Percentiles rank a stretch among this genome's conserved stretches.
Evolutionary conservation across 2,888 invertebrate genomes (phyloP).

Genomic region (Elysia crispata): DNA sequence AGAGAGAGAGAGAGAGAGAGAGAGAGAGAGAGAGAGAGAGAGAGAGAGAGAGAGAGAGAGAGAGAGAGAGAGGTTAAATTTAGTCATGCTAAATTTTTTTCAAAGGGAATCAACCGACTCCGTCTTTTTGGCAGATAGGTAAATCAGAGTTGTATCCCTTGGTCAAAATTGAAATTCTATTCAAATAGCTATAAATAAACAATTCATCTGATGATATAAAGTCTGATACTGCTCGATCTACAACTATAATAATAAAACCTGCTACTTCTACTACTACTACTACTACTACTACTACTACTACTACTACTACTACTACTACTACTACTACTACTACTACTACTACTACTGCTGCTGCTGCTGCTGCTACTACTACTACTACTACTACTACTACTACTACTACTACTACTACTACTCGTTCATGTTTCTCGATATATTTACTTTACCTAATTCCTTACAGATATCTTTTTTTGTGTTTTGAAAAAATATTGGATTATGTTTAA

Average conservation of each 20-base stretch:
- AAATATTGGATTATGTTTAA: no score
- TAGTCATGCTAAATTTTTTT: no score
- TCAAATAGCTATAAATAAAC: no score
- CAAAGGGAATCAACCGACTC: no score
- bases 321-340: conserved; percentile 39
- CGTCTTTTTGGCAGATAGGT: no score
- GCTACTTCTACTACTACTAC: conserved; percentile 24
- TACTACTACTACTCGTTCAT: conserved; percentile 35
- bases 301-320: conserved; percentile 42
- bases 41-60: conserved; percentile 12
- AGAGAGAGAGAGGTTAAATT: conserved; percentile 13
- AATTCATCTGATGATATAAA: no score
- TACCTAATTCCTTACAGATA: conserved; percentile 12
- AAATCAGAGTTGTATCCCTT: not conserved
- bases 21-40: conserved; percentile 6
- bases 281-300: conserved; percentile 38
- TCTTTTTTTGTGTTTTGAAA: no score
- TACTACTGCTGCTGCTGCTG: conserved; percentile 42
- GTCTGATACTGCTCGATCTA: no score
- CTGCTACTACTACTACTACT: conserved; percentile 41
- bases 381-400: conserved; percentile 43
- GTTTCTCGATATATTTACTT: not conserved
- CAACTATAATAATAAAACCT: not conserved
- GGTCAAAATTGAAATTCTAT: not conserved
- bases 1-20: not conserved